A percentile compares a stretch with the other conserved stretches of the same genome.
These are phyloP conservation scores for Troides helena DNA, from an alignment of 2,888 invertebrate genomes.

Conservation along the genomic window DNA sequence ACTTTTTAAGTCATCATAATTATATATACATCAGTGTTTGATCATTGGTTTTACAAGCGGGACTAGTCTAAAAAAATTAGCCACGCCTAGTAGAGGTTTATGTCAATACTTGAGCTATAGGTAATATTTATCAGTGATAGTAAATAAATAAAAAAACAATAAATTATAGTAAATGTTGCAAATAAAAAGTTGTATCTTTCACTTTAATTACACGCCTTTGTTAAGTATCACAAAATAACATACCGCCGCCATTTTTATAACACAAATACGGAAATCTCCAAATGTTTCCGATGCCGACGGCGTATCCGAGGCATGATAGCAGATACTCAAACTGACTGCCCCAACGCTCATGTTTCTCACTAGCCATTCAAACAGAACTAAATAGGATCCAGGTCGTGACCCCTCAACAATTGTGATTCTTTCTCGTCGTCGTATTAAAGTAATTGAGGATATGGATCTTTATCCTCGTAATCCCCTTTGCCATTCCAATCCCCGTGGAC, in stretches of 20 bases:
- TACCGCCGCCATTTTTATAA: conserved; percentile 92
- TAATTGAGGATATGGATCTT: conserved; percentile 56
- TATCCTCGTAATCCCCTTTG: conserved; percentile 32
- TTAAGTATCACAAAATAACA: conserved; percentile 38
- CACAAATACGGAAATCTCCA: conserved; percentile 94
- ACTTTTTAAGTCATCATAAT: no score
- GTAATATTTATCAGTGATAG: no score
- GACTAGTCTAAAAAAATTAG: no score
- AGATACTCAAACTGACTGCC: conserved; percentile 88
- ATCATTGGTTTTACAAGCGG: no score
- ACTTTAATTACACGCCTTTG: no score
- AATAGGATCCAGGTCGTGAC: conserved; percentile 38
- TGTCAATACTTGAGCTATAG: no score
- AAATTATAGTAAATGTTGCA: no score
- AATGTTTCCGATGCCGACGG: conserved; percentile 92
- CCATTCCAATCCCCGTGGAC: conserved; percentile 3
- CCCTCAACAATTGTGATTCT: conserved; percentile 33
- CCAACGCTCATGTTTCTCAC: conserved; percentile 83
- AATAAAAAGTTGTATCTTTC: no score
- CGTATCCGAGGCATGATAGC: conserved; percentile 90
- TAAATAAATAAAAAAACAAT: no score
- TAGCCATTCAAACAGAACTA: conserved; percentile 52
- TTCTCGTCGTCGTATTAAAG: conserved; percentile 35
- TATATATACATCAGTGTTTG: no score
- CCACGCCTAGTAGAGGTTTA: no score